Base-by-base conservation (phyloP, 2,888 invertebrate genomes). In the Agrotis exclamationis region DNA sequence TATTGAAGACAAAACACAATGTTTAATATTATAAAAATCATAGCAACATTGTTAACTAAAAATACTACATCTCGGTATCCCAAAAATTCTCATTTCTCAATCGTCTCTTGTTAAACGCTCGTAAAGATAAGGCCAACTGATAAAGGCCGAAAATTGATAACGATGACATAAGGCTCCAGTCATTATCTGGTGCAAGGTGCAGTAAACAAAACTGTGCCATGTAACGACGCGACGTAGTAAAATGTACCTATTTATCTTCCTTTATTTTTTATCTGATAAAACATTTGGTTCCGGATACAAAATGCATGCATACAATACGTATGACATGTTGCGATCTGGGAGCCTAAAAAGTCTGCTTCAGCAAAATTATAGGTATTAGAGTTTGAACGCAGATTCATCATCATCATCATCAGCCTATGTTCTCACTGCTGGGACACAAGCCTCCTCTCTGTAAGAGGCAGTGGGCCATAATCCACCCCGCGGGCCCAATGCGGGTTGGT, bases 101-200 rank as follows among this genome's bases (percentile, higher is more conserved):
- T 58, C 33, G 44, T 53, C 28, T 51, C 63, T 63, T 48, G 70
- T 70, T 75, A 57, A 57, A 75, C 59, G 44, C 62, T 39, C 48
- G 56, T 54, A 48, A 48, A 53, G 79, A 79, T 76, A 70, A 67
- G 50, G 51, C 39, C 9, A 4, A 16, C 47, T 73, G 76, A 79
- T 81, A 83, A 80, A 28, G 50, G 54, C 57, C 64, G 72, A 74
- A 77, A 72, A 70, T 62, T 76, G 72, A 80, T 82, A 80, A 78
- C 47, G 58, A 64, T 80, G 82, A 77, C 70, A 66, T 77, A 82
- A 74, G 51, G 76, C 50, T 39, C 28, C 54, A 45, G 47, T 67
- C 57, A 51, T 20, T 79, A 79, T 72, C 79, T 63, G 33, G 54
- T 58, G 83, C 70, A 79, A 79, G 76, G 66, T 83, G 83, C 80